Conservation (phyloP, 2,113 vertebrate species). For the Phoxinus phoxinus region DNA sequence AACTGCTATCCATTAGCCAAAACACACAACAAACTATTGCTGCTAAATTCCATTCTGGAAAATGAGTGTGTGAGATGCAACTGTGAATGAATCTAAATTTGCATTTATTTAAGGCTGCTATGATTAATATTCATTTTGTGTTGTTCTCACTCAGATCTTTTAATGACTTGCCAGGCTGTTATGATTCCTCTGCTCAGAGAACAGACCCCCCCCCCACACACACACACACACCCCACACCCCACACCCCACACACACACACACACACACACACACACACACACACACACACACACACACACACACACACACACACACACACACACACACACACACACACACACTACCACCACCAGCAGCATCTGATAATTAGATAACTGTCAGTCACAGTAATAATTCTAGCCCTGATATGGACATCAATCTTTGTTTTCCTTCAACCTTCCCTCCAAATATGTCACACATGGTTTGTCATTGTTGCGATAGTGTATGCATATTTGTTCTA, state of each 20-base stretch:
- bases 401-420: conserved; percentile 35
- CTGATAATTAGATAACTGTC: conserved; percentile 42
- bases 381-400: background rate
- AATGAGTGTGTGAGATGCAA: background rate
- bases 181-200: background rate
- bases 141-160: conserved; percentile 11
- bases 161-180: conserved; percentile 12
- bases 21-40: conserved; percentile 7
- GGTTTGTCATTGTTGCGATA: conserved; percentile 33
- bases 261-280: too few species aligned
- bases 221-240: too few species aligned
- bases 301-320: too few species aligned
- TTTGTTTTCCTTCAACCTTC: conserved; percentile 29
- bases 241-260: too few species aligned
- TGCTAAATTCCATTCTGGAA: background rate
- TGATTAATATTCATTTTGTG: conserved; percentile 19
- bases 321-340: too few species aligned
- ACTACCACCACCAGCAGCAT: background rate
- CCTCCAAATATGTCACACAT: conserved; percentile 26
- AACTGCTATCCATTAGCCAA: background rate
- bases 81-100: conserved; percentile 9
- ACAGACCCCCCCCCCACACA: background rate
- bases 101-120: conserved; percentile 3
- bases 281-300: too few species aligned
- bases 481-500: conserved; percentile 21